Evolutionary conservation across 2,888 invertebrate genomes (phyloP).

Genomic region (Cistogaster globosa): DNA sequence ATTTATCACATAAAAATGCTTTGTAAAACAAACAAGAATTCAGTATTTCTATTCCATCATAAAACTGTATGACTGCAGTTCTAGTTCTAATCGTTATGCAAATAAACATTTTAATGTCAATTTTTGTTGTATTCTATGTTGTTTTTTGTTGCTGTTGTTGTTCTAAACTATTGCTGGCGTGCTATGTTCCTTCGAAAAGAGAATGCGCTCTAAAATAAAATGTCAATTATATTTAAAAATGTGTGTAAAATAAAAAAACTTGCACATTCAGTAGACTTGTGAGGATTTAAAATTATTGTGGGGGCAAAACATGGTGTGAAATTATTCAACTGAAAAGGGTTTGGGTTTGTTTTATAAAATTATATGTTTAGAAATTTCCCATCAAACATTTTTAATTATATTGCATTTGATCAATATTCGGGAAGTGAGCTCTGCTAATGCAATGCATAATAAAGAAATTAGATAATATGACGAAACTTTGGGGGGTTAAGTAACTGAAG

Average conservation of each 20-base stretch:
- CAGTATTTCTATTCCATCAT: neutral
- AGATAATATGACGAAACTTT: too few relatives aligned
- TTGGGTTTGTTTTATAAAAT: too few relatives aligned
- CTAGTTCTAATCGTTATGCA: neutral
- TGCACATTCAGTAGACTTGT: neutral
- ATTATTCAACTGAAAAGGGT: too few relatives aligned
- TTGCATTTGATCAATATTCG: too few relatives aligned
- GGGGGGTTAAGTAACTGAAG: too few relatives aligned
- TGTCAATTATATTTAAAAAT: neutral
- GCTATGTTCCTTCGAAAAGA: neutral
- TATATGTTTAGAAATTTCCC: too few relatives aligned
- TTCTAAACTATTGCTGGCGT: neutral
- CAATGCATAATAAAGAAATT: too few relatives aligned
- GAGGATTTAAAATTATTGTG: neutral
- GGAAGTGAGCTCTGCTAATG: too few relatives aligned
- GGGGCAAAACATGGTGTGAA: too few relatives aligned
- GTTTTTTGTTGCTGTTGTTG: too few relatives aligned
- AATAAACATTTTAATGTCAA: neutral
- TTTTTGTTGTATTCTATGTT: neutral
- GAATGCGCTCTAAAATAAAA: neutral
- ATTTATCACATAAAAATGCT: neutral
- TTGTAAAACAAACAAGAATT: too few relatives aligned
- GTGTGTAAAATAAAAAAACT: neutral
- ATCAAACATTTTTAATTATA: too few relatives aligned
- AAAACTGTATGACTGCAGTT: conserved; percentile 14